These are phyloP conservation scores for Metacarcinus magister DNA, from an alignment of 2,888 invertebrate genomes.

Conservation along the genomic window DNA sequence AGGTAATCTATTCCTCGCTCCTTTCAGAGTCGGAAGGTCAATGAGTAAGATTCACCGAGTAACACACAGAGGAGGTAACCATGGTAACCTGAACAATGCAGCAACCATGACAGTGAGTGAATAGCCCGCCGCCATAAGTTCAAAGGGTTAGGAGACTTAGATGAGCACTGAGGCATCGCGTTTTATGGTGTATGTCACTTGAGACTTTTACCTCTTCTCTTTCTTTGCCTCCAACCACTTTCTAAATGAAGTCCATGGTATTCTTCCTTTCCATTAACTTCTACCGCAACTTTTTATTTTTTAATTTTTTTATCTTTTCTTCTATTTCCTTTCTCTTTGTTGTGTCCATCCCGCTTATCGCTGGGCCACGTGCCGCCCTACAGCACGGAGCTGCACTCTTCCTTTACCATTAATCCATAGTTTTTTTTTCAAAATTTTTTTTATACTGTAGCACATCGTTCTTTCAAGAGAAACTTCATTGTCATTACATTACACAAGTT, in stretches of 20 bases:
- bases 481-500: neutral
- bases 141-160: no score
- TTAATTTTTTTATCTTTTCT: neutral
- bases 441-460: no score
- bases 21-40: slow-evolving; percentile 3
- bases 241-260: neutral
- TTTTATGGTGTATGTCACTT: neutral
- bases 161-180: no score
- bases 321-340: neutral
- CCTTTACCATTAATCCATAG: neutral
- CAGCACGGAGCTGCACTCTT: no score
- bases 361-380: neutral
- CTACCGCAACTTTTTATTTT: neutral
- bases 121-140: no score
- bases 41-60: neutral
- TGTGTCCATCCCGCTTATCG: neutral
- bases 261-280: neutral
- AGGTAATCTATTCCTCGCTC: slow-evolving; percentile 14
- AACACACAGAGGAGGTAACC: neutral
- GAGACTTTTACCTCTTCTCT: no score
- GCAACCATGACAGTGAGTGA: no score
- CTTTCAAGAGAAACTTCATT: neutral
- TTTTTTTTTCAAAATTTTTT: no score
- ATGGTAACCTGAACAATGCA: neutral
- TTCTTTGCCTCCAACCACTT: neutral